phyloP scores from a whole-genome alignment of 2,888 invertebrate genomes.

The Pristionchus fissidentatus region DNA sequence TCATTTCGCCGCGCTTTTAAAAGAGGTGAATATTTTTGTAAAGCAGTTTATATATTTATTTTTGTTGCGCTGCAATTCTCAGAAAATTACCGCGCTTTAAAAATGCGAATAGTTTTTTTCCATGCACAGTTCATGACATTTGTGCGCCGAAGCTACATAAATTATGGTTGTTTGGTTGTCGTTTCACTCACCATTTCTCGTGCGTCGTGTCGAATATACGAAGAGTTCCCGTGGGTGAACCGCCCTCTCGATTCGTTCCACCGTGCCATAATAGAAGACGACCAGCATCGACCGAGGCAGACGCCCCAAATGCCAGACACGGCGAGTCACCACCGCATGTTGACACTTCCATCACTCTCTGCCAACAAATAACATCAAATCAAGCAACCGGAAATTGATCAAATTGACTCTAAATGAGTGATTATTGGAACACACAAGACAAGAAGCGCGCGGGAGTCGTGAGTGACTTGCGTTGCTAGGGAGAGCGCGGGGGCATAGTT shows the following conservation, averaged over 20 bases:
- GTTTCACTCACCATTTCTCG: constrained; percentile 40
- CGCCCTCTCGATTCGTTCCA: constrained; percentile 38
- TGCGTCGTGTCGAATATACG: constrained; percentile 30
- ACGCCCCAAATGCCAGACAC: constrained; percentile 40
- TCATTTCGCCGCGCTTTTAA: too few species aligned
- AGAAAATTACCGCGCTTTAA: too few species aligned
- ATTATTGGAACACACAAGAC: not conserved
- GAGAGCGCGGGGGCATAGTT: not conserved
- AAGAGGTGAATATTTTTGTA: too few species aligned
- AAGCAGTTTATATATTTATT: too few species aligned
- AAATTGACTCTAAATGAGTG: not conserved
- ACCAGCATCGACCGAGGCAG: constrained; percentile 15
- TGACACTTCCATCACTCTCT: constrained; percentile 6
- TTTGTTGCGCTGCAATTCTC: too few species aligned
- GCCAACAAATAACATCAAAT: too few species aligned
- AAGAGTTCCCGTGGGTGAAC: not conserved
- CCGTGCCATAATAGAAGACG: constrained; percentile 44
- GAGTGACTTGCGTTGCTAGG: constrained; percentile 19
- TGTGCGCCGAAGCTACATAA: too few species aligned
- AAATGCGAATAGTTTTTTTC: too few species aligned
- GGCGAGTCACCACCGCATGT: not conserved
- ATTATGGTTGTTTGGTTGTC: not conserved
- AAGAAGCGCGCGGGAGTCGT: not conserved
- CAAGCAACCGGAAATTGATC: too few species aligned
- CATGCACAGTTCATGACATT: not conserved